Evolutionary conservation across 1,140 invertebrate genomes (phyloP).

Genomic region (Coptotermes formosanus): DNA sequence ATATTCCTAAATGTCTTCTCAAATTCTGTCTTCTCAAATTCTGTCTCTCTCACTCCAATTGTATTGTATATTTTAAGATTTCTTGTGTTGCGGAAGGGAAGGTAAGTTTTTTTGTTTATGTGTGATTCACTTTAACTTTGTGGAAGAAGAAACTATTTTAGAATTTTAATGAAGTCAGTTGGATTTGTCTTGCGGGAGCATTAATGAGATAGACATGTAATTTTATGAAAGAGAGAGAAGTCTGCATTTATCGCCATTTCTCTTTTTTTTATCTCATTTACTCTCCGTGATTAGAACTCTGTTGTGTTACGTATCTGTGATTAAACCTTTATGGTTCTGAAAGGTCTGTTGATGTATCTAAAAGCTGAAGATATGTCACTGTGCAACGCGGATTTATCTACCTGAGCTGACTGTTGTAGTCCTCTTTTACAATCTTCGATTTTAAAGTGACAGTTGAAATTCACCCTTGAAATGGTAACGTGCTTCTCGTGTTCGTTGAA

Average conservation of each 20-base stretch:
- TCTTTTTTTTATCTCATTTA: not conserved
- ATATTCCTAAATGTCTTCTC: conserved; percentile 12
- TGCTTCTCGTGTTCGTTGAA: too few relatives aligned
- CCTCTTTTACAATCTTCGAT: too few relatives aligned
- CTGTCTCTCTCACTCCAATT: not conserved
- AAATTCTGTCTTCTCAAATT: not conserved
- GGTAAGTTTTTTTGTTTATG: not conserved
- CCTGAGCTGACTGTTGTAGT: too few relatives aligned
- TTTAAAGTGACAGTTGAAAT: too few relatives aligned
- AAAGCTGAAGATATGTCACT: too few relatives aligned
- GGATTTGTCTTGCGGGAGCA: not conserved
- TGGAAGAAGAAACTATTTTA: not conserved
- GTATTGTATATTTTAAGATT: not conserved
- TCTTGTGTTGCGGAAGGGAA: not conserved
- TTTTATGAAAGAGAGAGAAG: not conserved
- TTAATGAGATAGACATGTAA: not conserved
- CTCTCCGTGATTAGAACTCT: not conserved
- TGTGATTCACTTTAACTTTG: not conserved
- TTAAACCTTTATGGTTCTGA: not conserved
- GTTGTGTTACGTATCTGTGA: not conserved
- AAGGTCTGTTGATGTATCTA: not conserved
- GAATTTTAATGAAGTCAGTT: not conserved
- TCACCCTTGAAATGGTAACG: too few relatives aligned
- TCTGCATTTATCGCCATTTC: not conserved
- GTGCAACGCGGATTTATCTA: too few relatives aligned